Percentiles rank a stretch among this genome's conserved stretches.
These are phyloP conservation scores for Podotricha telesiphe DNA, from an alignment of 2,888 invertebrate species.

Conservation along the genomic window DNA sequence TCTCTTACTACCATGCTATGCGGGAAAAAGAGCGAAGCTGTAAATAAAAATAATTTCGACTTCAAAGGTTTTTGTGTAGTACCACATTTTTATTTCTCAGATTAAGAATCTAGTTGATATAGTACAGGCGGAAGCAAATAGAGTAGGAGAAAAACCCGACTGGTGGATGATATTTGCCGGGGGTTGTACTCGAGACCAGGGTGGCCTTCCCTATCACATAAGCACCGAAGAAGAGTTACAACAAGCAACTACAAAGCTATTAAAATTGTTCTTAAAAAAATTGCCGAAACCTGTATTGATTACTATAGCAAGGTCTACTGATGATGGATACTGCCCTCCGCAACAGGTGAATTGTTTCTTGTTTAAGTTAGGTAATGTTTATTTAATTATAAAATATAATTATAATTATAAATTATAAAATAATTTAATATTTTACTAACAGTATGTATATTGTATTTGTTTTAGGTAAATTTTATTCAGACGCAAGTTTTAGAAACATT, in stretches of 20 bases:
- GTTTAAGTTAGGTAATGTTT: neutral
- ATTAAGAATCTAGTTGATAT: constrained; percentile 76
- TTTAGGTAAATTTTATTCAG: constrained; percentile 91
- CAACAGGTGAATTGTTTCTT: constrained; percentile 79
- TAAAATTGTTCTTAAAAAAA: constrained; percentile 83
- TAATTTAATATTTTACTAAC: too few species aligned
- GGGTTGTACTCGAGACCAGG: constrained; percentile 94
- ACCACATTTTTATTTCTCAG: constrained; percentile 49
- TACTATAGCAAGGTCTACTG: constrained; percentile 92
- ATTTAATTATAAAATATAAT: too few species aligned
- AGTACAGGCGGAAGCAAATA: constrained; percentile 76
- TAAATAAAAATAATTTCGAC: too few species aligned
- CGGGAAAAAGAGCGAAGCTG: too few species aligned
- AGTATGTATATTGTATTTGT: constrained; percentile 38
- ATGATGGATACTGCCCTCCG: constrained; percentile 94
- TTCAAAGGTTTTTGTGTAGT: constrained; percentile 9
- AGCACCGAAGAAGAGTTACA: constrained; percentile 87
- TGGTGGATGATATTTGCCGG: constrained; percentile 93
- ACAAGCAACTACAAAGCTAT: constrained; percentile 81
- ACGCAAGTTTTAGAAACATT: constrained; percentile 85
- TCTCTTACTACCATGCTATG: too few species aligned
- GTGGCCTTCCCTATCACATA: constrained; percentile 93
- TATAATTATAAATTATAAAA: too few species aligned
- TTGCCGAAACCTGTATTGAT: constrained; percentile 86
- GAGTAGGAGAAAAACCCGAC: constrained; percentile 86